Conservation (phyloP, 2,888 invertebrate genomes). For the Yponomeuta malinellus region DNA sequence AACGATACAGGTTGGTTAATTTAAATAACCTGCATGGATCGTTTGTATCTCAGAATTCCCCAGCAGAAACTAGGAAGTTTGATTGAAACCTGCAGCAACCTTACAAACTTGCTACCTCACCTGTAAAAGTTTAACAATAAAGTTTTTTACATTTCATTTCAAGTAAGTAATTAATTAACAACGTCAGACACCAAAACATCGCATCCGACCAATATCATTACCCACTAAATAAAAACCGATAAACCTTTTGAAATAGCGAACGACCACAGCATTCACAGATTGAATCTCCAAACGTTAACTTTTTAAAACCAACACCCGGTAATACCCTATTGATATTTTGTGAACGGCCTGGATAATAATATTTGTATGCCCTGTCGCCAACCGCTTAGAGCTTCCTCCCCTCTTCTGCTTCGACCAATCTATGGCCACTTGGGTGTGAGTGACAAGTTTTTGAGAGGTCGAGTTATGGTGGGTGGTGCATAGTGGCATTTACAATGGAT, state of each 20-base stretch:
- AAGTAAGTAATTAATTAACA: neutral
- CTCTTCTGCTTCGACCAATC: neutral
- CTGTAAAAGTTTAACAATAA: too few relatives aligned
- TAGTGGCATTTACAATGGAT: slow-evolving; percentile 67
- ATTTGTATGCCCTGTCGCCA: slow-evolving; percentile 51
- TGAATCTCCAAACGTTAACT: slow-evolving; percentile 56
- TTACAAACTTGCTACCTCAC: too few relatives aligned
- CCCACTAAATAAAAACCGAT: neutral
- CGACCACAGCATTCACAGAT: neutral
- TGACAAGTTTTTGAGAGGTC: slow-evolving; percentile 28
- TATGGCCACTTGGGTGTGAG: neutral
- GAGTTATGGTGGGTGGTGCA: slow-evolving; percentile 37
- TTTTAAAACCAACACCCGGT: slow-evolving; percentile 67
- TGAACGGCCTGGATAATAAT: slow-evolving; percentile 73
- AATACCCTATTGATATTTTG: slow-evolving; percentile 74
- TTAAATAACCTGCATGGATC: too few relatives aligned
- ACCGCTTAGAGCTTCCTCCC: neutral
- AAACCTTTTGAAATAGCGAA: neutral
- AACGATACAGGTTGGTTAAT: too few relatives aligned
- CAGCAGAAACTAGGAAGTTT: too few relatives aligned
- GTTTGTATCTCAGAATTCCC: too few relatives aligned
- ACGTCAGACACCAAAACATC: neutral
- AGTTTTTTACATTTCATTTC: too few relatives aligned
- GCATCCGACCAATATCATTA: neutral
- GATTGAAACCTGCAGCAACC: too few relatives aligned